Conservation (phyloP, 2,113 vertebrate species). For the Spizaetus ornatus region DNA sequence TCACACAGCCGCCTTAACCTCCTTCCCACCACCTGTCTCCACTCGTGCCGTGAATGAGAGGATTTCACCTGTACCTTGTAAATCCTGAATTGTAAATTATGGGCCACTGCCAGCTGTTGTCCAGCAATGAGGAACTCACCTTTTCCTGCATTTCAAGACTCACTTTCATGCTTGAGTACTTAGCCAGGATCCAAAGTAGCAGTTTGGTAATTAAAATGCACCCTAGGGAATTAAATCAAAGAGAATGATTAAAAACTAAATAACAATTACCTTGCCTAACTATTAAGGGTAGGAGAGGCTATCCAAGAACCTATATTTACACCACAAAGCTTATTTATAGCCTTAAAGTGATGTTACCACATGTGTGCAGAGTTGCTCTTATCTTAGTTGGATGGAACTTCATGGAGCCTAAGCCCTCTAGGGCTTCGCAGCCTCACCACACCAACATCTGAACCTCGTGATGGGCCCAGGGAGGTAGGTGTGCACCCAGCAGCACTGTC, state of each 20-base stretch:
- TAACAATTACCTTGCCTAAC: constrained; percentile 12
- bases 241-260: constrained; percentile 15
- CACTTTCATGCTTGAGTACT: not conserved
- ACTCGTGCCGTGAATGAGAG: not conserved
- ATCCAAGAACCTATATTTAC: constrained; percentile 1
- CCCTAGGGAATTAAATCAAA: constrained; percentile 32
- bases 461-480: not conserved
- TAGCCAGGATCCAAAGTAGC: not conserved
- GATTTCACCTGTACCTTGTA: not conserved
- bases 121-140: not conserved
- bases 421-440: not conserved
- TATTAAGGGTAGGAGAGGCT: not conserved
- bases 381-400: not conserved
- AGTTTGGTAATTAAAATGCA: constrained; percentile 27
- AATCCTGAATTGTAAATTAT: not conserved
- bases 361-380: not conserved
- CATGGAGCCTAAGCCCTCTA: not conserved
- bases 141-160: not conserved
- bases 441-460: not conserved
- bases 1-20: not conserved
- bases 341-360: constrained; percentile 7
- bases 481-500: not conserved
- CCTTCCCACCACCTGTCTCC: not conserved
- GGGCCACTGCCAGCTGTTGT: not conserved
- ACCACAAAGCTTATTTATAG: constrained; percentile 43